phyloP scores from a whole-genome alignment of 1,140 invertebrate genomes.

The Camponotus pennsylvanicus region DNA sequence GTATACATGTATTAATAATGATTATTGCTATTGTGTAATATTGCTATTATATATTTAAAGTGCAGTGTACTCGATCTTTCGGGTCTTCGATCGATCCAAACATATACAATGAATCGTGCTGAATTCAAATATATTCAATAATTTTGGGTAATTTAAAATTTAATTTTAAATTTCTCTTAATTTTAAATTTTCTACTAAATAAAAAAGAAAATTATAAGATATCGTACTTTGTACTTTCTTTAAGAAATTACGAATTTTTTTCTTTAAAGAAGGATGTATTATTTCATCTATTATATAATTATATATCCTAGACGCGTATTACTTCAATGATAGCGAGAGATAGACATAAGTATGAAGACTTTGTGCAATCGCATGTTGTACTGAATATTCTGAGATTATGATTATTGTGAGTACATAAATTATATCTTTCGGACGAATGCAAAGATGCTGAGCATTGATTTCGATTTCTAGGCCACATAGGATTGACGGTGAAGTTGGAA shows the following conservation, averaged over 20 bases:
- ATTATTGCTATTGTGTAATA: neutral
- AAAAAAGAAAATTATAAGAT: neutral
- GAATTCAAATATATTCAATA: neutral
- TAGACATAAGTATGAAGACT: neutral
- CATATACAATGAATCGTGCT: neutral
- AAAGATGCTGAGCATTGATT: neutral
- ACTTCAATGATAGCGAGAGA: neutral
- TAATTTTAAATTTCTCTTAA: too few relatives aligned
- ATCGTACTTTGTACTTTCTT: neutral
- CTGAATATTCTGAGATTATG: neutral
- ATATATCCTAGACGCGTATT: neutral
- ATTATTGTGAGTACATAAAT: neutral
- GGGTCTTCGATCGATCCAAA: too few relatives aligned
- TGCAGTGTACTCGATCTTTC: neutral
- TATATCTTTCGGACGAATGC: neutral
- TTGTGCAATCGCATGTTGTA: neutral
- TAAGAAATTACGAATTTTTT: neutral
- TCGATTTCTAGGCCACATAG: neutral
- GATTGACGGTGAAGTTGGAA: neutral
- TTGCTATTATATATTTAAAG: neutral
- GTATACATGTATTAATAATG: conserved; percentile 11
- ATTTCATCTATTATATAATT: neutral
- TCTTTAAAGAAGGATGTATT: neutral
- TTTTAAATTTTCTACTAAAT: neutral
- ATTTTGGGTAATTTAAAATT: neutral